Conservation (phyloP, 2,888 invertebrate genomes). For the Eristalis tenax region DNA sequence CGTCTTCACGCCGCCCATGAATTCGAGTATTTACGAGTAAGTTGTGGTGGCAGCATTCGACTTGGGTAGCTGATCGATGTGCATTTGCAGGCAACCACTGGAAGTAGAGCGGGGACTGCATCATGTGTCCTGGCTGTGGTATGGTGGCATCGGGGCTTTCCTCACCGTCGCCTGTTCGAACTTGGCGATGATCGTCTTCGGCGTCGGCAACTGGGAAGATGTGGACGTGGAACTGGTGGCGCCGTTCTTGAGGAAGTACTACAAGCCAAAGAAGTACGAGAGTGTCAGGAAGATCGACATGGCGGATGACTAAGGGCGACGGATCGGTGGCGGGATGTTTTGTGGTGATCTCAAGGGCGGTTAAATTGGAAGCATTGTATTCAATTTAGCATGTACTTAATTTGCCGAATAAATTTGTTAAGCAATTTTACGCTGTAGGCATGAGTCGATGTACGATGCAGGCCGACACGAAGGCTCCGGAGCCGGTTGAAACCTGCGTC, state of each 20-base stretch:
- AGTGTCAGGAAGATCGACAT: slow-evolving; percentile 44
- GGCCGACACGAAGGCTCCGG: too few relatives aligned
- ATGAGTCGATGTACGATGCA: too few relatives aligned
- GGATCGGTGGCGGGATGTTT: not conserved
- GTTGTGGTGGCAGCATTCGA: not conserved
- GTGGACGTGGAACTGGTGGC: slow-evolving; percentile 84
- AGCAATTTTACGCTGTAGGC: too few relatives aligned
- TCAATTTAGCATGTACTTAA: not conserved
- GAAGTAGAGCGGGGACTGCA: slow-evolving; percentile 79
- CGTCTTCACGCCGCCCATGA: slow-evolving; percentile 58
- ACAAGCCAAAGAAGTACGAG: slow-evolving; percentile 61
- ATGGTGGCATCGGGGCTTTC: slow-evolving; percentile 84
- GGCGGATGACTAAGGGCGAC: not conserved
- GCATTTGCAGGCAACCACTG: slow-evolving; percentile 4
- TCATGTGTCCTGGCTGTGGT: slow-evolving; percentile 87
- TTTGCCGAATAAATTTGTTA: not conserved
- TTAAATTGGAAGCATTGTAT: not conserved
- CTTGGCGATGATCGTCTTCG: slow-evolving; percentile 82
- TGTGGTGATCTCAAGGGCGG: not conserved
- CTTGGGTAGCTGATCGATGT: not conserved
- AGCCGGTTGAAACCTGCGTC: too few relatives aligned
- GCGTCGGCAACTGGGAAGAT: slow-evolving; percentile 81
- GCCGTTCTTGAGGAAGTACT: slow-evolving; percentile 83
- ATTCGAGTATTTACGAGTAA: slow-evolving; percentile 70
- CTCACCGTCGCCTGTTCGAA: slow-evolving; percentile 84